phyloP scores from a whole-genome alignment of 2,797 vertebrate genomes.

The Coracias cyanogaster region DNA sequence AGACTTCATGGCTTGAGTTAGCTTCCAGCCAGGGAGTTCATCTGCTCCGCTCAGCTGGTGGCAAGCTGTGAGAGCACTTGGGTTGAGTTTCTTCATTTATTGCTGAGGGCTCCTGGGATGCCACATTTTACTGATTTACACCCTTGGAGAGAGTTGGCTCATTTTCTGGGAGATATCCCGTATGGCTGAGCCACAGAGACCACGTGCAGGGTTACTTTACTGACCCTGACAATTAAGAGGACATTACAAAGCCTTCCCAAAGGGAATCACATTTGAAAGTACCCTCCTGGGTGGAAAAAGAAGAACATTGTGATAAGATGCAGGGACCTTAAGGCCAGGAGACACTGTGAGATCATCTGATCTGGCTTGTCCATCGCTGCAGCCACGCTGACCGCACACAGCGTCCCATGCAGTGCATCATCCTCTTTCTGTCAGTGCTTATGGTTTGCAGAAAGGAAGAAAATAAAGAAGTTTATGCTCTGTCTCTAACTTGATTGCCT shows the following conservation, averaged over 20 bases:
- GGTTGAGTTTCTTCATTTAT: constrained; percentile 4
- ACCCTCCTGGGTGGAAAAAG: background rate
- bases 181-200: background rate
- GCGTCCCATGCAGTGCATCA: background rate
- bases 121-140: background rate
- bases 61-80: background rate
- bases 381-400: fast-evolving
- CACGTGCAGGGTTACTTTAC: background rate
- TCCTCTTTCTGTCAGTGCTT: background rate
- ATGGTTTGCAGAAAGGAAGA: background rate
- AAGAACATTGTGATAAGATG: background rate
- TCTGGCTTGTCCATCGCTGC: background rate
- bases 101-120: background rate
- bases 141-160: background rate
- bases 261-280: background rate
- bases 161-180: background rate
- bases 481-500: background rate
- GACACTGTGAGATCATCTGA: background rate
- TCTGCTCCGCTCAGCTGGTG: background rate
- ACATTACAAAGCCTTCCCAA: background rate
- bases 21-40: background rate
- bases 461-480: background rate
- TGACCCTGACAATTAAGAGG: background rate
- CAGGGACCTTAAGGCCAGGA: background rate
- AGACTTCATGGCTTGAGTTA: background rate